Base-by-base conservation (phyloP, 2,888 invertebrate genomes). In the Pemphredon lugubris region DNA sequence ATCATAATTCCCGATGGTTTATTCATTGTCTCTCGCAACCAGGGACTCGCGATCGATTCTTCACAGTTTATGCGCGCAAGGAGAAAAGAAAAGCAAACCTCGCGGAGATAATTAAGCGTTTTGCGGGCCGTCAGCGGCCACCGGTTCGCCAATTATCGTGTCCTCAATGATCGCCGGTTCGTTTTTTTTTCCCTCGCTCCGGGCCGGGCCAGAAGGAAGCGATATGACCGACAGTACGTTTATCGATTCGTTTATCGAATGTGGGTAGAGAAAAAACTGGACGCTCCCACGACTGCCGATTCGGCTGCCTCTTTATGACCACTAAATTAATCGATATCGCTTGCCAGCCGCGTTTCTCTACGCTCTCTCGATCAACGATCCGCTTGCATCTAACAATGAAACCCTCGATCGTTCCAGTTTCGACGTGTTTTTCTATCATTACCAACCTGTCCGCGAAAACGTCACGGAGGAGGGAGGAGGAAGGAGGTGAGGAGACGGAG, bases 131-230 rank as follows among this genome's bases (percentile, higher is more conserved):
- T 9, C 18, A 5, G n/a, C 47, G 54, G 30, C 30, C 53, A 45
- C 34, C 45, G 51, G 47, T 23, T 60, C 60, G 73, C 65, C 73
- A 67, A 73, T 73, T 73, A 73, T 58, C 60, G 57, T 58, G 66
- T 73, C 45, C 73, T 32, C 67, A 61, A 73, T 58, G 53, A 73
- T 54, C 73, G 50, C n/a, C 45, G 48, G 16, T 9, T 61, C 47
- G 47, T 32, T 51, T 57, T 57, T n/a, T 58, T 51, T 59, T 50
- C 42, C 32, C 48, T n/a, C 32, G 14, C 14, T 16, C n/a, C 16
- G 21, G 14, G 7, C 32, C n/a, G n/a, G n/a, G 14, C 20, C 47
- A n/a, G 21, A n/a, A n/a, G 57, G 30, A 58, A 59, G 54, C 40
- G 30, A 21, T n/a, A 1, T 2, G 13, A n/a, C 21, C 34, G 47